Percentiles rank a stretch among this genome's conserved stretches.
Evolutionary conservation across 2,888 invertebrate species (phyloP).

Genomic region (Trachelus stipa): DNA sequence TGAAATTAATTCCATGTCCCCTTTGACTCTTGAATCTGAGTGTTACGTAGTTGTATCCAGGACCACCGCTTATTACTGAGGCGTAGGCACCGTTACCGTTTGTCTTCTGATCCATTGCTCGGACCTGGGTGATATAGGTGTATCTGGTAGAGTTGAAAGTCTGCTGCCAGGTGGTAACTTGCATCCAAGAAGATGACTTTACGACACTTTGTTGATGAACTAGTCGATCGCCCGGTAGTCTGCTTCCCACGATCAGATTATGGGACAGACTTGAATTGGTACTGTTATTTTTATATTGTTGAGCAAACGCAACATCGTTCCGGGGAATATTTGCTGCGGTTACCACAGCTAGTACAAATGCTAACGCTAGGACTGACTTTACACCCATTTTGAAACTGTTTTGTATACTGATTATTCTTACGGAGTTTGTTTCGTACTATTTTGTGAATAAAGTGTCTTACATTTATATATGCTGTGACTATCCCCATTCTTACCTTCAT

Average conservation of each 20-base stretch:
- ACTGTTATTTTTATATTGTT: background rate
- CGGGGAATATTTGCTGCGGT: too few relatives aligned
- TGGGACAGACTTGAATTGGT: conserved; percentile 32
- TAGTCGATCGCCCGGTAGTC: conserved; percentile 42
- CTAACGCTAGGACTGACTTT: too few relatives aligned
- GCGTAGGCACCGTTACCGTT: conserved; percentile 67
- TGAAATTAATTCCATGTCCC: conserved; percentile 65
- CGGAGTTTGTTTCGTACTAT: too few relatives aligned
- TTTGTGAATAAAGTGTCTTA: too few relatives aligned
- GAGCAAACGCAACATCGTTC: too few relatives aligned
- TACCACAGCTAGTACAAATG: too few relatives aligned
- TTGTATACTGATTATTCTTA: too few relatives aligned
- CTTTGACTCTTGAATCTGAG: conserved; percentile 67
- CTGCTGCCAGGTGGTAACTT: conserved; percentile 42
- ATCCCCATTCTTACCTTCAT: too few relatives aligned
- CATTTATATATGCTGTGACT: too few relatives aligned
- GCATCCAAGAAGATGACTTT: conserved; percentile 47
- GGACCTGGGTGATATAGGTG: conserved; percentile 59
- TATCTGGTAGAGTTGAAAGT: conserved; percentile 37
- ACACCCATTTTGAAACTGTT: too few relatives aligned
- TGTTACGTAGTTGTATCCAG: conserved; percentile 54
- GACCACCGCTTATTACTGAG: conserved; percentile 63
- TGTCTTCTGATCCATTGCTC: conserved; percentile 62
- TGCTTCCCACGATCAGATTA: conserved; percentile 44
- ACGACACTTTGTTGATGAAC: conserved; percentile 35